Conservation (phyloP, 2,888 invertebrate species). For the Thereva unica region DNA sequence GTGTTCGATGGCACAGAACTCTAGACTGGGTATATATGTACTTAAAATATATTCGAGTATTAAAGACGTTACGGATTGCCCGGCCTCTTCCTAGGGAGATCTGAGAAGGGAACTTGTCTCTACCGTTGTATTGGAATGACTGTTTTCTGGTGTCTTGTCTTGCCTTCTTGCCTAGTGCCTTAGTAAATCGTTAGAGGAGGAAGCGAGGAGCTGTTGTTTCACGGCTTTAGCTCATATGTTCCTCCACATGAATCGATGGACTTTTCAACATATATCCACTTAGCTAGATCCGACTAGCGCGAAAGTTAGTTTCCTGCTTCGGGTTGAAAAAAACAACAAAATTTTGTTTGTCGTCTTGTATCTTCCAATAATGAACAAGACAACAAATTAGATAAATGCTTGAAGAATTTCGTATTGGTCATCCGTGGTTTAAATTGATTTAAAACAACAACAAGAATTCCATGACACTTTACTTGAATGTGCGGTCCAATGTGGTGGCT, state of each 20-base stretch:
- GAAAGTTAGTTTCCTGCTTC: constrained; percentile 16
- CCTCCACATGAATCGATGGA: constrained; percentile 21
- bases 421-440: too few relatives aligned
- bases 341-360: too few relatives aligned
- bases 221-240: constrained; percentile 17
- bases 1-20: constrained; percentile 1
- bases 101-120: constrained; percentile 31
- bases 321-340: too few relatives aligned
- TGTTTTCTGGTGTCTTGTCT: neutral
- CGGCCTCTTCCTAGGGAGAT: constrained; percentile 15
- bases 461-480: too few relatives aligned
- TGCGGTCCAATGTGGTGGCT: too few relatives aligned
- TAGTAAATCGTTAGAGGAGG: constrained; percentile 26
- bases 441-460: too few relatives aligned
- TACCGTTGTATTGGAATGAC: constrained; percentile 32
- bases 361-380: too few relatives aligned
- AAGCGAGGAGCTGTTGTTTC: constrained; percentile 8
- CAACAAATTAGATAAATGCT: too few relatives aligned
- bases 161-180: constrained; percentile 1
- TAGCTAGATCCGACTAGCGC: constrained; percentile 16
- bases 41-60: constrained; percentile 31
- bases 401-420: too few relatives aligned
- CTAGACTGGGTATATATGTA: constrained; percentile 4
- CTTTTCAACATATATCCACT: constrained; percentile 11
- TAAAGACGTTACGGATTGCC: constrained; percentile 18